phyloP scores from a whole-genome alignment of 2,113 vertebrate species.

The Cavia aperea region DNA sequence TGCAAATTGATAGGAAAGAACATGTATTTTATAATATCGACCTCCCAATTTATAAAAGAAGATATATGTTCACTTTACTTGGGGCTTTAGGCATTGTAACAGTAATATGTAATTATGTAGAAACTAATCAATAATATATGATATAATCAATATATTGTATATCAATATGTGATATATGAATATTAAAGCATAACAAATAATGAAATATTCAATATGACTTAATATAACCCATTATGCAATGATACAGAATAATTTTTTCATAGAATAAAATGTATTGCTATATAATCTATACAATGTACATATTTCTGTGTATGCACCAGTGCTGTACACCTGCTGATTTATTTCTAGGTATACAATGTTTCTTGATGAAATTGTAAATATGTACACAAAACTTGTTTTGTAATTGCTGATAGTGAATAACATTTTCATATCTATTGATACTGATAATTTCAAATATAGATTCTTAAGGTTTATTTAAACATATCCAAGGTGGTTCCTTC shows the following conservation, averaged over 20 bases:
- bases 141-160: background rate
- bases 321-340: background rate
- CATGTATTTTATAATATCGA: background rate
- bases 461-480: background rate
- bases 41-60: background rate
- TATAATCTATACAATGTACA: background rate
- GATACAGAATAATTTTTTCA: background rate
- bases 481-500: background rate
- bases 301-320: background rate
- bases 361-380: background rate
- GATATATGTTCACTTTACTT: background rate
- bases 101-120: background rate
- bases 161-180: background rate
- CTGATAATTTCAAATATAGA: background rate
- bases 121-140: background rate
- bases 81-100: background rate
- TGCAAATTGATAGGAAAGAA: background rate
- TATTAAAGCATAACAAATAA: background rate
- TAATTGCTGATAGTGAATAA: background rate
- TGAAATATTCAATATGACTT: background rate
- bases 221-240: background rate
- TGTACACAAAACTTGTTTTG: background rate
- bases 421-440: background rate
- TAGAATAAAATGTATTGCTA: background rate
- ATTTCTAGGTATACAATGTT: background rate